Evolutionary conservation across 2,797 vertebrate genomes (phyloP).

Genomic region (Notamacropus eugenii): DNA sequence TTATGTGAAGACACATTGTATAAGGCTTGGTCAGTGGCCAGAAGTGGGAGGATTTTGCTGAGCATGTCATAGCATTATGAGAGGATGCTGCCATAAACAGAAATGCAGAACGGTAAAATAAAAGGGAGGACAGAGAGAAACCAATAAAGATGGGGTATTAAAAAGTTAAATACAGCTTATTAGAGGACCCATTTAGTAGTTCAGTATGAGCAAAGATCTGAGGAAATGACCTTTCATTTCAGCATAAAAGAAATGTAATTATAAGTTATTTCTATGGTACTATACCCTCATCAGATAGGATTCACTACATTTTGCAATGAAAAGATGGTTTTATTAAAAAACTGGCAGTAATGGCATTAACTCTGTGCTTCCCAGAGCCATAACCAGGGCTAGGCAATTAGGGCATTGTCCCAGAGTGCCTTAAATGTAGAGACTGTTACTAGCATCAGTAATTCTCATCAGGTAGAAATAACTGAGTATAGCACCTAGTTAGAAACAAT

Average conservation of each 20-base stretch:
- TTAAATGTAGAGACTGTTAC: background rate
- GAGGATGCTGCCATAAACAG: conserved; percentile 74
- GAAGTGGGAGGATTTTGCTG: conserved; percentile 75
- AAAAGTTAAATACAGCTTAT: conserved; percentile 70
- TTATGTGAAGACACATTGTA: conserved; percentile 75
- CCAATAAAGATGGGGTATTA: conserved; percentile 63
- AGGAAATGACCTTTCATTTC: conserved; percentile 70
- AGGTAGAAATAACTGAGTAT: background rate
- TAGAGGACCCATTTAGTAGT: conserved; percentile 60
- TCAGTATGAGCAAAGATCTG: conserved; percentile 67
- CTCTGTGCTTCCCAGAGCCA: background rate
- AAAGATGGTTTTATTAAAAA: conserved; percentile 66
- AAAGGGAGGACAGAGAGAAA: conserved; percentile 69
- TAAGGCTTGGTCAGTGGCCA: conserved; percentile 67
- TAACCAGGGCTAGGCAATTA: background rate
- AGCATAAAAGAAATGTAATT: conserved; percentile 67
- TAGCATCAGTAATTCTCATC: background rate
- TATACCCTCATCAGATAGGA: conserved; percentile 61
- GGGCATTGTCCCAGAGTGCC: background rate
- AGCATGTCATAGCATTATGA: conserved; percentile 74
- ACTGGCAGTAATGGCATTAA: conserved; percentile 59
- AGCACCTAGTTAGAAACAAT: background rate
- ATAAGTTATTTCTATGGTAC: conserved; percentile 66
- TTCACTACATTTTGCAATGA: conserved; percentile 52
- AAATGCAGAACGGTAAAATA: conserved; percentile 70